Conservation (phyloP, 2,113 vertebrate genomes). For the Pluvialis apricaria region DNA sequence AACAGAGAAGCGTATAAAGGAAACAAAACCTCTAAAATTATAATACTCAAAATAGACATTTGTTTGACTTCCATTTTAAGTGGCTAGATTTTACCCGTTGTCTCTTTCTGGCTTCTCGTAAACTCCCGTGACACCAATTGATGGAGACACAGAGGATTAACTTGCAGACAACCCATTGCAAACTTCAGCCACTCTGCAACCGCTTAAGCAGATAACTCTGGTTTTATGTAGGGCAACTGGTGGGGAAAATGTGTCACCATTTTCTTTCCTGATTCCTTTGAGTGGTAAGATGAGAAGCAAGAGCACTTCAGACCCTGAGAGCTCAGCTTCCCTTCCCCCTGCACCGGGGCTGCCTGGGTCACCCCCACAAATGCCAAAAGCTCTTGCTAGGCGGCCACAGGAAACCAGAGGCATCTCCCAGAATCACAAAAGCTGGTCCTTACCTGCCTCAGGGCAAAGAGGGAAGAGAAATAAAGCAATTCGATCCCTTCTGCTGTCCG, state of each 20-base stretch:
- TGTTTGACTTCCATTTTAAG: constrained; percentile 5
- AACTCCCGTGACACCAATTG: not conserved
- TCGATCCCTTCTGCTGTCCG: not conserved
- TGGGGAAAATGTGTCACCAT: constrained; percentile 20
- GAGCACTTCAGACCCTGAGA: not conserved
- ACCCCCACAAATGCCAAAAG: not conserved
- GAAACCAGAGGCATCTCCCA: not conserved
- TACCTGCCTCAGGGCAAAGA: not conserved
- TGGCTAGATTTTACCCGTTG: not conserved
- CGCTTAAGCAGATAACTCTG: constrained; percentile 22
- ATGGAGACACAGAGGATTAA: constrained; percentile 46
- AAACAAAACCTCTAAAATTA: not conserved
- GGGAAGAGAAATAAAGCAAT: not conserved
- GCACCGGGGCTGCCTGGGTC: not conserved
- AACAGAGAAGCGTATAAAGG: not conserved
- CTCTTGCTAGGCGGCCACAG: not conserved
- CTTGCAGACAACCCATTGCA: not conserved
- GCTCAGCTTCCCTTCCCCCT: not conserved
- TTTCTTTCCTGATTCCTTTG: constrained; percentile 30
- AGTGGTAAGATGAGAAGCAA: constrained; percentile 38
- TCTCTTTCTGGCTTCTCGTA: not conserved
- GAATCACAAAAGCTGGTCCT: not conserved
- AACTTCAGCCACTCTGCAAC: not conserved
- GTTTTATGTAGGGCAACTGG: constrained; percentile 27
- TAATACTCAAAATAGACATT: not conserved